Evolutionary conservation across 2,888 invertebrate species (phyloP), one percentile per base, ranked within the genome.

Genomic region (Erebia epiphron): DNA sequence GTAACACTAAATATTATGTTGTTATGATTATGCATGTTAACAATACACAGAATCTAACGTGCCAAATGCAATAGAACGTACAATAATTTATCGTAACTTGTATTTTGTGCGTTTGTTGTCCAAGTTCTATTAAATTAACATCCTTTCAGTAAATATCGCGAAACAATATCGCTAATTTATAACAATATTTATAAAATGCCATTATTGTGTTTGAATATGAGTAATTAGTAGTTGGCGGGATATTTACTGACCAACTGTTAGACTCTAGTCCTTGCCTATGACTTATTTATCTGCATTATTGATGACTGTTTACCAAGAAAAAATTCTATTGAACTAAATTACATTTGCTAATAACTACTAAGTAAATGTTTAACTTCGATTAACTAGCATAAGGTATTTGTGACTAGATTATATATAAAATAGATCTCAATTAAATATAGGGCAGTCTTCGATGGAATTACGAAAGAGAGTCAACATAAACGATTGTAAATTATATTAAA

Each of bases 401-500:
- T 90, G 90, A 86, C 90, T 92, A 92, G 85, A 86, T 89, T 90
- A 91, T 91, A 91, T 91, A 92, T 89, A 92, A 92, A 92, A 92
- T 92, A 92, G 89, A 90, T 91, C 84, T 91, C 90, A 91, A 91
- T 91, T 92, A 92, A 91, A 88, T 90, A 90, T 92, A 92, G 91
- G 92, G 91, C 92, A 93, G 92, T 92, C 92, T 92, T 92, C 84
- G 89, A 91, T 92, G 92, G 91, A 91, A 87, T 90, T 89, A 90
- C 90, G 89, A 90, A 88, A 89, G 85, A 89, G 84, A 83, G 83
- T 87, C 82, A 90, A 90, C 86, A 79, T 83, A 91, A 90, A 89
- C 86, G 80, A 84, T 87, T 89, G 86, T 88, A 88, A 89, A 89
- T 80, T 75, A 86, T 86, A 82, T n/a, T 13, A 81, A 89, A 89